A percentile compares a stretch with the other conserved stretches of the same genome.
These are phyloP conservation scores for Euproctis similis DNA, from an alignment of 2,888 invertebrate genomes.

Conservation along the genomic window DNA sequence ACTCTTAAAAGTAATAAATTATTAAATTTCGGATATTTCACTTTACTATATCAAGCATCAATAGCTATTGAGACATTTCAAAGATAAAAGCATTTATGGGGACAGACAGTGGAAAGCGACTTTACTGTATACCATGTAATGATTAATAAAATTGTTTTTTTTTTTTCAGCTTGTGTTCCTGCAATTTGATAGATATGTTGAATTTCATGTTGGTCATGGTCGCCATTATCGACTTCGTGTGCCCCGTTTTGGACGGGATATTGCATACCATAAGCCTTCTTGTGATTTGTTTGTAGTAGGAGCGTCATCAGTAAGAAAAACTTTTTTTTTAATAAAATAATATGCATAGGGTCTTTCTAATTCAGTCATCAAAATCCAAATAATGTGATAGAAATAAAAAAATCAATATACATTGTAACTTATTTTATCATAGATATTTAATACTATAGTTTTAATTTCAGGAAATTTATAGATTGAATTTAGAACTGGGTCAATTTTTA, in stretches of 20 bases:
- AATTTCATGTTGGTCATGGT: conserved; percentile 96
- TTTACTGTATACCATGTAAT: too few species aligned
- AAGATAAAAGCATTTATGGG: too few species aligned
- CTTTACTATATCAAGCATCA: too few species aligned
- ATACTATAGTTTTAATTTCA: conserved; percentile 52
- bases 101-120: too few species aligned
- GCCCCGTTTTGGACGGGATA: conserved; percentile 95
- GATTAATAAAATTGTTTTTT: conserved; percentile 1
- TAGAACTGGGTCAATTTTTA: conserved; percentile 96
- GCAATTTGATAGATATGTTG: conserved; percentile 89
- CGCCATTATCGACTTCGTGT: conserved; percentile 92
- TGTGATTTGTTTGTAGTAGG: conserved; percentile 96
- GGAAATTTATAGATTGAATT: conserved; percentile 96
- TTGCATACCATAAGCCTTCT: conserved; percentile 90
- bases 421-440: too few species aligned
- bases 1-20: too few species aligned
- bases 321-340: too few species aligned
- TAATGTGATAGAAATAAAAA: conserved; percentile 3
- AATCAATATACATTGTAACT: too few species aligned
- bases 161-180: conserved; percentile 87
- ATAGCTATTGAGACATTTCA: too few species aligned
- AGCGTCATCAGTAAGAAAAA: conserved; percentile 83
- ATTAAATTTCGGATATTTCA: too few species aligned
- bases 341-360: too few species aligned
- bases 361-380: not conserved